Percentiles rank a stretch among this genome's conserved stretches.
These are phyloP conservation scores for Sphecodes monilicornis DNA, from an alignment of 2,888 invertebrate genomes.

Conservation along the genomic window DNA sequence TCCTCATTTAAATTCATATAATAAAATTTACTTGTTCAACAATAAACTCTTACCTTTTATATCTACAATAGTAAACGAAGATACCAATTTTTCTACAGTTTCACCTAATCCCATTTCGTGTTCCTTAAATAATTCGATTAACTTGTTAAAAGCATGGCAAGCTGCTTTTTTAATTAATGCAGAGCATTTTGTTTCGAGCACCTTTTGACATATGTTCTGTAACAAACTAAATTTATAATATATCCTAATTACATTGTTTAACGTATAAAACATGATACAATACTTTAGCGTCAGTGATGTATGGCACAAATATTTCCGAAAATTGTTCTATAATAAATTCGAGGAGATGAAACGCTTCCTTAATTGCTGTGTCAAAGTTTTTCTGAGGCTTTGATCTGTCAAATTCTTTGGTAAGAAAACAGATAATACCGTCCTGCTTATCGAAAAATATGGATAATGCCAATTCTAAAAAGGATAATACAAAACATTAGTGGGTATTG, in stretches of 20 bases:
- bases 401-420: constrained; percentile 68
- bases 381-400: constrained; percentile 28
- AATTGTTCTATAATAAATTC: constrained; percentile 72
- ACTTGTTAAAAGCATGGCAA: constrained; percentile 64
- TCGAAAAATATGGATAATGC: constrained; percentile 67
- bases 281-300: constrained; percentile 66
- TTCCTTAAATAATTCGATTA: constrained; percentile 70
- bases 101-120: constrained; percentile 65
- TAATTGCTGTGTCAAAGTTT: constrained; percentile 57
- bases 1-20: not conserved
- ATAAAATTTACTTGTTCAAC: constrained; percentile 14
- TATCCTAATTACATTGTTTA: not conserved
- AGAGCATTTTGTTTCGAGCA: constrained; percentile 60
- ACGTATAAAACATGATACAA: constrained; percentile 23
- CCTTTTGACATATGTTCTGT: constrained; percentile 71
- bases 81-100: constrained; percentile 57
- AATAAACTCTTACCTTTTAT: constrained; percentile 65
- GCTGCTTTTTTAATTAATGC: constrained; percentile 69
- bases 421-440: constrained; percentile 58
- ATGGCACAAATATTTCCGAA: constrained; percentile 64
- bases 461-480: constrained; percentile 56
- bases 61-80: constrained; percentile 43
- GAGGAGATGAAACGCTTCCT: constrained; percentile 68
- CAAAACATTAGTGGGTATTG: not conserved
- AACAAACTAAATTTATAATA: constrained; percentile 36